Evolutionary conservation across 2,113 vertebrate genomes (phyloP).

Genomic region (Stomatorhinus ivindoensis): DNA sequence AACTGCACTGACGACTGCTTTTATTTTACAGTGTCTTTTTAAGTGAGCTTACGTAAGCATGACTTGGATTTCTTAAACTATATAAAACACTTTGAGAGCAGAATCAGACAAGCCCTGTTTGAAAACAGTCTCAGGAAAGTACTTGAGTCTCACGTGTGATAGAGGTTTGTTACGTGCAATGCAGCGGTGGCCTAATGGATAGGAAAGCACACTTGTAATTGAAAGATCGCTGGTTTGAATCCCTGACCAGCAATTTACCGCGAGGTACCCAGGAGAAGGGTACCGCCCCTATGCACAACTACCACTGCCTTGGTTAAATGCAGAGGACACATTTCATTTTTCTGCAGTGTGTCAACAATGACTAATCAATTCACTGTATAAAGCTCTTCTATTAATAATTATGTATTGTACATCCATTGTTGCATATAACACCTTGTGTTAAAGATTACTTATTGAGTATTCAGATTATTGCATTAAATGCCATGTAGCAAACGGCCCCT

Average conservation of each 20-base stretch:
- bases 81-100: background rate
- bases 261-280: no score
- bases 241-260: no score
- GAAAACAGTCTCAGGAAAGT: background rate
- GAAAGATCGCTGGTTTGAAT: no score
- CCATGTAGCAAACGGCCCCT: background rate
- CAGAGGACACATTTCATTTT: no score
- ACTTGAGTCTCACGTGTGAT: background rate
- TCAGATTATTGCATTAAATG: background rate
- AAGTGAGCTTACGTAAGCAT: background rate
- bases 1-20: background rate
- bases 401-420: background rate
- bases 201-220: no score
- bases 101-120: background rate
- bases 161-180: background rate
- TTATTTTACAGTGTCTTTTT: background rate
- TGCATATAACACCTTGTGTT: background rate
- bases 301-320: no score
- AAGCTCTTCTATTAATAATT: background rate
- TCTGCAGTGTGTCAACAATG: no score
- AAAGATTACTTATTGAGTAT: background rate
- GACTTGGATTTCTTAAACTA: background rate
- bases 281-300: no score
- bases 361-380: background rate
- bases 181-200: background rate